Base-by-base conservation (phyloP, 2,797 vertebrate species). In the Rhynchonycteris naso region DNA sequence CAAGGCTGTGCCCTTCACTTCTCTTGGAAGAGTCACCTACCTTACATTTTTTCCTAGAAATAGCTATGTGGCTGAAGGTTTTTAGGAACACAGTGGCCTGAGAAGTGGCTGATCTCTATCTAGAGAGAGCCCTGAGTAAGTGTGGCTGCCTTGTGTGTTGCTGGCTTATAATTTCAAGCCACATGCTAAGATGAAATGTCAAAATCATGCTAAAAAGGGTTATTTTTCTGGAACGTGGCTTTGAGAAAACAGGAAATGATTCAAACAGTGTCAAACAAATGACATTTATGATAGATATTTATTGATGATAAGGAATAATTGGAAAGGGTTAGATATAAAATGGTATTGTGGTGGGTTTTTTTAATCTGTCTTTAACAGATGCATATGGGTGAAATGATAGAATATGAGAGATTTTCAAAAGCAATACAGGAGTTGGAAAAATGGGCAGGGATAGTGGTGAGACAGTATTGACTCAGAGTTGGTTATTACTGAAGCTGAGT, bases 211-310 rank as follows among this genome's bases (percentile, higher is more conserved):
- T 33, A 8, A 94, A 95, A 93, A 88, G 52, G 11, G 22, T 30
- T 47, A 61, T 76, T 71, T 69, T 96, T 91, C 38, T 81, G 28
- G 92, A 96, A 72, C 4, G n/a, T 19, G 22, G 4, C 21, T 56
- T 95, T 72, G 28, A 82, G 54, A 89, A 90, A 91, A 83, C 15
- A 85, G 59, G 59, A 88, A 71, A 43, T 72, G 26, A 78, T 86
- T 65, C 85, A 74, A 65, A 19, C 7, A 28, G 33, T 72, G 2
- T 93, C 75, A 88, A 80, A 78, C 38, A 66, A 88, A 43, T 38
- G 35, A 18, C 24, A 85, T 72, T 63, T 66, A 30, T 88, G 54
- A 83, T 71, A 58, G 24, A 54, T 94, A 47, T 78, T 50, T 78
- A 65, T 22, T 58, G 16, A 52, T 84, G n/a, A 81, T 58, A 74